Evolutionary conservation across 2,888 invertebrate species (phyloP), one percentile per base, ranked within the genome.

Genomic region (Leptopilina syphax): DNA sequence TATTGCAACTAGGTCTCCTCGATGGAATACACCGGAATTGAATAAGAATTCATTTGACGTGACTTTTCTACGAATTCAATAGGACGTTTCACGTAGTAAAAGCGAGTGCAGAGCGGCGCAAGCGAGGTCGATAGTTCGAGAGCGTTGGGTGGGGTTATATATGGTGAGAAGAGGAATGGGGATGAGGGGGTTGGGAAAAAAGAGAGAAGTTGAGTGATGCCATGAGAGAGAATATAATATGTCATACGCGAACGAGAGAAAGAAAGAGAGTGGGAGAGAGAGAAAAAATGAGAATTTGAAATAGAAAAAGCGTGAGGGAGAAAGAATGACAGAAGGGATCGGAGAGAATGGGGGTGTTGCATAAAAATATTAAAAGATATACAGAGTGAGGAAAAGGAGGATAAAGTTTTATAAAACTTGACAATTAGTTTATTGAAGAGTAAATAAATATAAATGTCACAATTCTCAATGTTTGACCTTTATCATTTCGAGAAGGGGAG

Each of bases 121-220:
- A 54, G 57, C 57, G 73, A 73, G 73, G 73, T 73, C 73, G 57
- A 73, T 73, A 73, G 54, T 73, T 73, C 73, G 73, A 73, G 73
- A 73, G 73, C 60, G 63, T 18, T 65, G 65, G 18, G 18, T 63
- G 63, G 47, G 63, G 18, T 41, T 10, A 18, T 44, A 50, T 7
- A 24, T 34, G 65, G 54, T 27, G 63, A 65, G 47, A 13, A 24
- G 47, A 47, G 27, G 27, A 4, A 68, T 5, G 50, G 10, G 34
- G 27, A 3, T 18, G 65, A 41, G 65, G 2, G 13, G 13, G 13
- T 13, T 6, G 9, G 65, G 8, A 27, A 27, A 34, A 50, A 24
- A 12, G 27, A 54, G 13, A 54, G 44, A 8, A 44, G 10, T 12
- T 50, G 50, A 50, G 50, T 50, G 50, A 50, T 50, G 50, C 50